Evolutionary conservation across 1,140 invertebrate species (phyloP).

Genomic region (Calliphora vicina): DNA sequence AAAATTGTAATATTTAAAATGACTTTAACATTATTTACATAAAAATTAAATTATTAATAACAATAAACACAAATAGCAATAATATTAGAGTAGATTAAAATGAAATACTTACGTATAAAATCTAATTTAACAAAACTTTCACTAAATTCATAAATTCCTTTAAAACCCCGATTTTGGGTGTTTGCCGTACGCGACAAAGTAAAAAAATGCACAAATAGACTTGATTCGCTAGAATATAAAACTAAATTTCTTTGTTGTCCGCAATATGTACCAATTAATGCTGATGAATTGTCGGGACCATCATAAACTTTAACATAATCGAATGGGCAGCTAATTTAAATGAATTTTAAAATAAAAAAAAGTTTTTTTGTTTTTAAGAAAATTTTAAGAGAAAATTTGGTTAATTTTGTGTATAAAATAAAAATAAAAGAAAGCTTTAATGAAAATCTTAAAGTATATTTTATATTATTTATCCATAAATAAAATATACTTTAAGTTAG

Average conservation of each 20-base stretch:
- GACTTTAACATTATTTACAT: no score
- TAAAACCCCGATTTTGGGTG: slow-evolving; percentile 93
- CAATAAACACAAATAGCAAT: background rate
- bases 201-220: slow-evolving; percentile 88
- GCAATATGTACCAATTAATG: slow-evolving; percentile 96
- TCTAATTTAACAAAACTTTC: slow-evolving; percentile 96
- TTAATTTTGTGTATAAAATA: slow-evolving; percentile 3
- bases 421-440: background rate
- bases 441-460: background rate
- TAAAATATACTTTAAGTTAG: slow-evolving; percentile 12
- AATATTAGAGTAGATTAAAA: background rate
- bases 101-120: slow-evolving; percentile 81
- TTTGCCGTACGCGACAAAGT: slow-evolving; percentile 88
- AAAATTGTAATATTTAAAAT: no score
- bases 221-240: slow-evolving; percentile 90
- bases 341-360: slow-evolving; percentile 1
- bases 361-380: background rate
- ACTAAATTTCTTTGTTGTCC: slow-evolving; percentile 96
- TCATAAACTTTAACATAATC: slow-evolving; percentile 97
- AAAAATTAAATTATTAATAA: no score
- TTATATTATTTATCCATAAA: background rate
- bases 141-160: slow-evolving; percentile 95
- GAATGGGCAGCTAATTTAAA: slow-evolving; percentile 89
- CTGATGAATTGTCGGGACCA: slow-evolving; percentile 82
- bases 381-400: background rate